Percentiles rank a stretch among this genome's conserved stretches.
Evolutionary conservation across 2,888 invertebrate genomes (phyloP).

Genomic region (Yponomeuta plumbellus): DNA sequence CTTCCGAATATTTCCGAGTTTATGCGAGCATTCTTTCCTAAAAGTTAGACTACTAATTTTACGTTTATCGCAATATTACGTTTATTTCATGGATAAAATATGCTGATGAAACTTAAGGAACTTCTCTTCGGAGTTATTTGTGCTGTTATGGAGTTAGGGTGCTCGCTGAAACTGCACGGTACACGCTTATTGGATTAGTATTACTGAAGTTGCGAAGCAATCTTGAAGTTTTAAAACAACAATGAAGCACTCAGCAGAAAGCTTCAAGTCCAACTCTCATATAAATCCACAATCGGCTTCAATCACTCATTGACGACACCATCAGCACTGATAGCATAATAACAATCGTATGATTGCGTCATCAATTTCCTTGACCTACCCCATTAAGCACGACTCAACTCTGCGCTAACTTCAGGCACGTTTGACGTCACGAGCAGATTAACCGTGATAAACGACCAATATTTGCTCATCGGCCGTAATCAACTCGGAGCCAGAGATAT

Average conservation of each 20-base stretch:
- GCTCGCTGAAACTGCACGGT: neutral
- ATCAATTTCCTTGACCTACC: slow-evolving; percentile 1
- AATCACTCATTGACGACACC: too few species aligned
- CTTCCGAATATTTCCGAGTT: neutral
- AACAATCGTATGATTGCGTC: neutral
- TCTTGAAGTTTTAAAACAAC: too few species aligned
- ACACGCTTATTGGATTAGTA: neutral
- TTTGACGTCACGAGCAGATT: slow-evolving; percentile 7
- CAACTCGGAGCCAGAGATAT: slow-evolving; percentile 1
- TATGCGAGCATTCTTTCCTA: neutral
- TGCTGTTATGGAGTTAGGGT: neutral
- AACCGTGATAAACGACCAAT: slow-evolving; percentile 6
- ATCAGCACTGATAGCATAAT: too few species aligned
- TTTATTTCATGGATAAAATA: neutral
- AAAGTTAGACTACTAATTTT: neutral
- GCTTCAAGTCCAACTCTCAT: too few species aligned
- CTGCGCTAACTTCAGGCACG: neutral
- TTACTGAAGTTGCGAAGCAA: too few species aligned
- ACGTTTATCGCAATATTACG: slow-evolving; percentile 1
- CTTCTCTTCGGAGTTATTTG: neutral
- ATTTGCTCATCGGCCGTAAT: slow-evolving; percentile 14
- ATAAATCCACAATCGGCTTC: too few species aligned
- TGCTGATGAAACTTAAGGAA: neutral
- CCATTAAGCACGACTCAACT: neutral
- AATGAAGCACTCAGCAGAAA: too few species aligned